These are phyloP conservation scores for Sycophila sp. DNA, from an alignment of 1,140 invertebrate genomes.

Conservation along the genomic window DNA sequence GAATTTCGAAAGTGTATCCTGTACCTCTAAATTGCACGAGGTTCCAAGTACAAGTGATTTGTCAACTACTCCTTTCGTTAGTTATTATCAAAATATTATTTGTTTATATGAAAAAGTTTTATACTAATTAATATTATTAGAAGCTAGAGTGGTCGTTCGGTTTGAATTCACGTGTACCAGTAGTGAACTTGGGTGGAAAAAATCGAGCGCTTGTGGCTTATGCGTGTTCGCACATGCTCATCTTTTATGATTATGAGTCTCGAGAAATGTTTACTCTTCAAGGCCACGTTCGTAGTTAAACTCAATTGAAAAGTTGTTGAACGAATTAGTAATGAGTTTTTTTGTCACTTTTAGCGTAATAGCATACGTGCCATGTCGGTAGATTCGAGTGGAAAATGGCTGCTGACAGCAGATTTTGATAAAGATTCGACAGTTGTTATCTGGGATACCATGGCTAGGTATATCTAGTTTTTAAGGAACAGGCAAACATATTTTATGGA, in stretches of 20 bases:
- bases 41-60: background rate
- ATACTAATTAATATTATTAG: constrained; percentile 46
- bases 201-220: constrained; percentile 65
- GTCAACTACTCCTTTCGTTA: background rate
- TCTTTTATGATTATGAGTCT: constrained; percentile 67
- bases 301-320: too few relatives aligned
- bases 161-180: constrained; percentile 62
- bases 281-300: constrained; percentile 66
- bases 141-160: constrained; percentile 69
- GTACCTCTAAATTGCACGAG: background rate
- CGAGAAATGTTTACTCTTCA: constrained; percentile 67
- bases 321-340: constrained; percentile 10
- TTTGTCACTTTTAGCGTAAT: constrained; percentile 59
- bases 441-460: constrained; percentile 61
- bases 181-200: constrained; percentile 67
- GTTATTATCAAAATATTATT: background rate
- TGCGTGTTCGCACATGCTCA: constrained; percentile 65
- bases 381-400: constrained; percentile 64
- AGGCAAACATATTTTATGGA: constrained; percentile 2
- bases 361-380: constrained; percentile 58
- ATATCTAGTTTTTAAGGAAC: background rate
- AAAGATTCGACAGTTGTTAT: constrained; percentile 67
- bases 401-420: constrained; percentile 68
- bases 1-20: background rate
- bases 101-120: background rate